phyloP scores from a whole-genome alignment of 2,888 invertebrate genomes.

The Colostygia pectinataria region DNA sequence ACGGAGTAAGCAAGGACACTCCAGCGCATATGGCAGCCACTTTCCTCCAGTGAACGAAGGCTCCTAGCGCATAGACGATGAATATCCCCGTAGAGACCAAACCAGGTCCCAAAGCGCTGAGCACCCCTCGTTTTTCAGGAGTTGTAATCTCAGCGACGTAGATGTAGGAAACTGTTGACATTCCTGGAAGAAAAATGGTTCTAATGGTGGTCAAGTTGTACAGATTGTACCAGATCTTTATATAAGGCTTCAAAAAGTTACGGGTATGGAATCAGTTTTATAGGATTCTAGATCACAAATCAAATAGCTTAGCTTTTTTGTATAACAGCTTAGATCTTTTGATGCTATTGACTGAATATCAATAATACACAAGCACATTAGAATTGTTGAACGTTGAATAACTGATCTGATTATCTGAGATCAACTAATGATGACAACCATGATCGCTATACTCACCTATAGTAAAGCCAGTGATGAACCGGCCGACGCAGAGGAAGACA shows the following conservation, averaged over 20 bases:
- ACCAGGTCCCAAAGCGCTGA: conserved; percentile 87
- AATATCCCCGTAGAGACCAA: conserved; percentile 88
- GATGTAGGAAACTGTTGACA: conserved; percentile 87
- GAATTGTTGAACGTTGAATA: not conserved
- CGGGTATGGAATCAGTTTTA: no score
- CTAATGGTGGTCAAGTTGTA: no score
- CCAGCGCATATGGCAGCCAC: conserved; percentile 85
- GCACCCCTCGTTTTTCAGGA: conserved; percentile 85
- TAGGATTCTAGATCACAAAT: no score
- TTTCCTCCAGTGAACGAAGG: conserved; percentile 85
- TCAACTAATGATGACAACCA: no score
- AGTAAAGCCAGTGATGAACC: conserved; percentile 87
- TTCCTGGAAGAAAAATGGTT: conserved; percentile 69
- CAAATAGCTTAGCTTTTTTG: no score
- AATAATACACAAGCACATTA: no score
- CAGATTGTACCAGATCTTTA: no score
- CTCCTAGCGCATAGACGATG: conserved; percentile 86
- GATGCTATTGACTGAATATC: no score
- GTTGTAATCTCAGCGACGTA: conserved; percentile 88
- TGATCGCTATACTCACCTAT: conserved; percentile 77
- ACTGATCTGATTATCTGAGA: no score
- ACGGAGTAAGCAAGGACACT: conserved; percentile 80
- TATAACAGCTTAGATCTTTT: no score
- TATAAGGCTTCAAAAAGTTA: no score
- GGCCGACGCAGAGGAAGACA: conserved; percentile 84